Evolutionary conservation across 2,888 invertebrate genomes (phyloP).

Genomic region (Apamea epomidion): DNA sequence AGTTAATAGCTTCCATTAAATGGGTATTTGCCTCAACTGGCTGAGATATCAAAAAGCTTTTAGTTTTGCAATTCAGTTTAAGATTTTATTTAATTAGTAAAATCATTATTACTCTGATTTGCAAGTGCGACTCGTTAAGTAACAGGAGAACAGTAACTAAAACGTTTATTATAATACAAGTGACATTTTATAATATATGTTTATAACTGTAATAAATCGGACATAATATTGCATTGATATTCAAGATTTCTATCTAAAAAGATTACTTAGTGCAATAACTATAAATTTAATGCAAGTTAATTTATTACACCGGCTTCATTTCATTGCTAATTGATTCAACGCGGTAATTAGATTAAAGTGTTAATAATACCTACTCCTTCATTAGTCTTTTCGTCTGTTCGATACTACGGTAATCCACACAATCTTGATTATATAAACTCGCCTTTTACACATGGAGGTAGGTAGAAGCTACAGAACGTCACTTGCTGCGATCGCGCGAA

Average conservation of each 20-base stretch:
- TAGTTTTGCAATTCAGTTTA: slow-evolving; percentile 48
- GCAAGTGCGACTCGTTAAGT: background rate
- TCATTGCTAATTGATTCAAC: background rate
- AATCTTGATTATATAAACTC: background rate
- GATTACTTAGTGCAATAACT: slow-evolving; percentile 13
- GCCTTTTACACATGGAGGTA: background rate
- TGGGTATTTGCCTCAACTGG: slow-evolving; percentile 45
- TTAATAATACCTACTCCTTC: background rate
- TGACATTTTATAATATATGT: slow-evolving; percentile 16
- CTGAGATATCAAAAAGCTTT: slow-evolving; percentile 58
- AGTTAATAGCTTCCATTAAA: slow-evolving; percentile 58
- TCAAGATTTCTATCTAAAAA: slow-evolving; percentile 28
- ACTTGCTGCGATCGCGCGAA: background rate
- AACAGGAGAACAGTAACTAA: slow-evolving; percentile 1
- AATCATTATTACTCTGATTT: slow-evolving; percentile 33
- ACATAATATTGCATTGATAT: slow-evolving; percentile 5
- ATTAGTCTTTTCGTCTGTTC: background rate
- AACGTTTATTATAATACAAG: slow-evolving; percentile 7
- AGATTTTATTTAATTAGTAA: slow-evolving; percentile 41
- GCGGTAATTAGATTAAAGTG: slow-evolving; percentile 1
- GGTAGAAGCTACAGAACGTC: background rate
- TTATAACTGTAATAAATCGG: slow-evolving; percentile 24
- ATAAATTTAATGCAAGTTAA: background rate
- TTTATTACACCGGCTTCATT: slow-evolving; percentile 6
- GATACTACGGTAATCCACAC: background rate